Evolutionary conservation across 2,797 vertebrate species (phyloP).

Genomic region (Liparis tanakae): DNA sequence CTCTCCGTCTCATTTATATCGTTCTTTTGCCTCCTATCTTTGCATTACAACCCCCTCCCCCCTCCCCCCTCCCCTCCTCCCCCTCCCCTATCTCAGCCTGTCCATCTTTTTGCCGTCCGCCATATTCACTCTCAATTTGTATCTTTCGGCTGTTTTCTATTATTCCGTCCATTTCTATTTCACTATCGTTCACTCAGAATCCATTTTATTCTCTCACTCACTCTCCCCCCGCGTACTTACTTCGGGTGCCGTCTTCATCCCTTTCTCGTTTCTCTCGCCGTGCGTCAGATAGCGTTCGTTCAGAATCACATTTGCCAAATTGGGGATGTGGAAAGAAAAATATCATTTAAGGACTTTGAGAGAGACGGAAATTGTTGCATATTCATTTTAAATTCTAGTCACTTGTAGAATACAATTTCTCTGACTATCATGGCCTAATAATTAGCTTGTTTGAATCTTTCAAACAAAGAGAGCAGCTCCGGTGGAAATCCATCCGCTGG

Average conservation of each 20-base stretch:
- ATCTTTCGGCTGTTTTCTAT: slow-evolving; percentile 46
- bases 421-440: slow-evolving; percentile 14
- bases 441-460: slow-evolving; percentile 34
- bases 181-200: slow-evolving; percentile 52
- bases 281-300: slow-evolving; percentile 38
- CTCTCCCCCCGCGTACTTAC: slow-evolving; percentile 19
- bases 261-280: slow-evolving; percentile 24
- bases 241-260: slow-evolving; percentile 14
- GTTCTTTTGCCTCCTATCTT: slow-evolving; percentile 35
- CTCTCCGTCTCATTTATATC: slow-evolving; percentile 44
- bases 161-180: slow-evolving; percentile 60
- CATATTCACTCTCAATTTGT: slow-evolving; percentile 45
- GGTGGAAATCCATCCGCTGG: slow-evolving; percentile 23
- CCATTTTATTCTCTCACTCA: slow-evolving; percentile 50
- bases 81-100: slow-evolving; percentile 27
- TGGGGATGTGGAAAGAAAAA: not conserved
- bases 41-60: slow-evolving; percentile 24
- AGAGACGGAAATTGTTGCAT: not conserved
- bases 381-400: slow-evolving; percentile 24
- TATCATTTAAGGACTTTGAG: not conserved
- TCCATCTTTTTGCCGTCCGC: slow-evolving; percentile 35
- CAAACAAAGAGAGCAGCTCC: slow-evolving; percentile 21
- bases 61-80: not conserved
- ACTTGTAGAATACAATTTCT: slow-evolving; percentile 17
- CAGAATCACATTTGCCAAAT: slow-evolving; percentile 34